These are phyloP conservation scores for Chaenodraco wilsoni DNA, from an alignment of 2,797 vertebrate genomes.

Conservation along the genomic window DNA sequence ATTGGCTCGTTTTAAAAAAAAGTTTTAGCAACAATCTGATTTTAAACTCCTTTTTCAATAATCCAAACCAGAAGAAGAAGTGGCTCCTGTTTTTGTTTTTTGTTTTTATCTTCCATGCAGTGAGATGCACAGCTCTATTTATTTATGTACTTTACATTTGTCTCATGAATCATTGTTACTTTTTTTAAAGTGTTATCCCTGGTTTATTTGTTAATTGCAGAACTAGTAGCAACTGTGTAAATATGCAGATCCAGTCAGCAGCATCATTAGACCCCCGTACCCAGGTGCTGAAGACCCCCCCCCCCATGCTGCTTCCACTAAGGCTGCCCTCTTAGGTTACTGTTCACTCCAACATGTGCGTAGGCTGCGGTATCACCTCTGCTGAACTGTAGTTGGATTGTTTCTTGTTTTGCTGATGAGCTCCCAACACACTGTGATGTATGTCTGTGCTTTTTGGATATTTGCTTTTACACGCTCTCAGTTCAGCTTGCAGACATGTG, in stretches of 20 bases:
- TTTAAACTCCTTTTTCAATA: conserved; percentile 27
- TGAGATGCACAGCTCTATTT: conserved; percentile 81
- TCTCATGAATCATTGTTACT: conserved; percentile 63
- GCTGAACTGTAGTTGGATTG: conserved; percentile 55
- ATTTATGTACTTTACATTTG: conserved; percentile 75
- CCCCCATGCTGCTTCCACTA: conserved; percentile 44
- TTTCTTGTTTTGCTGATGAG: conserved; percentile 34
- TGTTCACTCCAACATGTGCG: conserved; percentile 21
- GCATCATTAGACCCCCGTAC: conserved; percentile 32
- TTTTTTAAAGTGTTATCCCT: conserved; percentile 51
- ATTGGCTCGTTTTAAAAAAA: conserved; percentile 34
- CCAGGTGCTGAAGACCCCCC: conserved; percentile 34
- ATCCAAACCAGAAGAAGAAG: conserved; percentile 48
- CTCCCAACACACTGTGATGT: conserved; percentile 73
- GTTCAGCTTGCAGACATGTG: conserved; percentile 32
- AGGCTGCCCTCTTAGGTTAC: conserved; percentile 26
- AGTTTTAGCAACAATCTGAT: conserved; percentile 29
- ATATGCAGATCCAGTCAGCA: conserved; percentile 78
- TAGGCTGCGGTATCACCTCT: conserved; percentile 41
- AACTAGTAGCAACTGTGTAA: conserved; percentile 83
- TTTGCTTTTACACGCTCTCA: conserved; percentile 30
- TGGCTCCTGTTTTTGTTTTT: conserved; percentile 33
- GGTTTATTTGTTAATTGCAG: conserved; percentile 62
- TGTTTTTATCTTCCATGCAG: conserved; percentile 64
- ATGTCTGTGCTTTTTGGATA: conserved; percentile 45